These are phyloP conservation scores for Pachyrhynchus sulphureomaculatus DNA, from an alignment of 1,140 invertebrate species.

Conservation along the genomic window DNA sequence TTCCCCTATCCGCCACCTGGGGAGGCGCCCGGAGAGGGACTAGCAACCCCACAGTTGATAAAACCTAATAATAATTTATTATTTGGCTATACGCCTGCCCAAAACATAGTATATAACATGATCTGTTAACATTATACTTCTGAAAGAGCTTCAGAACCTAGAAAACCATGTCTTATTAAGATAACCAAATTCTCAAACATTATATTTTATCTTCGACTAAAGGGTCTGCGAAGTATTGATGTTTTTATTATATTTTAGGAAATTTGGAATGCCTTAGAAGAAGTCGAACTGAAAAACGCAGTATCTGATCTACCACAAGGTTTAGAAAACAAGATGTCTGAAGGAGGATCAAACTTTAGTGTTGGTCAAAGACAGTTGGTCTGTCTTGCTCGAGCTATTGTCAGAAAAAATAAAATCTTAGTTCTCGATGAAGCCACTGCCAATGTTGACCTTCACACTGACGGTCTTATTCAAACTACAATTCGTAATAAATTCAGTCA, in stretches of 20 bases:
- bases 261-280: conserved; percentile 82
- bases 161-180: background rate
- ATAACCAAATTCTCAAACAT: background rate
- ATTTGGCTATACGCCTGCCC: too few relatives aligned
- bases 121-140: too few relatives aligned
- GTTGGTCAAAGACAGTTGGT: conserved; percentile 59
- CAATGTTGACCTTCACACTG: conserved; percentile 62
- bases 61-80: too few relatives aligned
- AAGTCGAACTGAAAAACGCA: conserved; percentile 68
- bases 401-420: conserved; percentile 61
- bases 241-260: background rate
- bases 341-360: conserved; percentile 60
- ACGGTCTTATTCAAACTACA: conserved; percentile 61
- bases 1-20: too few relatives aligned
- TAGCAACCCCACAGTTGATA: too few relatives aligned
- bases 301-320: conserved; percentile 45
- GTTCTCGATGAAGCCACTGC: conserved; percentile 71
- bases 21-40: too few relatives aligned
- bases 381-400: conserved; percentile 62
- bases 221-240: background rate
- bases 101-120: too few relatives aligned
- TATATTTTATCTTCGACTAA: background rate
- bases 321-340: conserved; percentile 58
- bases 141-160: background rate
- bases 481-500: conserved; percentile 59